phyloP scores from a whole-genome alignment of 2,113 vertebrate species.

The Dasyurus viverrinus region DNA sequence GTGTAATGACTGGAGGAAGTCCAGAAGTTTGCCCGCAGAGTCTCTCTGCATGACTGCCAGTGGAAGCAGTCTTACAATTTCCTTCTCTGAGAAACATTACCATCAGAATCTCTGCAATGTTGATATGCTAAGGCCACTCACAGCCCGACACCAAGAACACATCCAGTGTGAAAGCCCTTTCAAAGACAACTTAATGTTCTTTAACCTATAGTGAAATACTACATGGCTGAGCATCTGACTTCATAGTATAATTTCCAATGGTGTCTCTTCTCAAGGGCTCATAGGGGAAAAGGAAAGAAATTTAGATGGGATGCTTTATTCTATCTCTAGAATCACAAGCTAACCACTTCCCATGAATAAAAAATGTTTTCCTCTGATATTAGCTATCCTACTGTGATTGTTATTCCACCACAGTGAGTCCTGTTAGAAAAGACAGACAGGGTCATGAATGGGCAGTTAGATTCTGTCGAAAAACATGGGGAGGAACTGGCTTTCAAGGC shows the following conservation, averaged over 20 bases:
- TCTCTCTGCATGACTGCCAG: slow-evolving; percentile 79
- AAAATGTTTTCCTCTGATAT: background rate
- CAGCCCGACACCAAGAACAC: slow-evolving; percentile 49
- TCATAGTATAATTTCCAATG: background rate
- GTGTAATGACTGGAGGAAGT: slow-evolving; percentile 85
- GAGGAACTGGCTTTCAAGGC: background rate
- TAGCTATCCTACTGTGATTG: slow-evolving; percentile 23
- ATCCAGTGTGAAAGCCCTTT: slow-evolving; percentile 39
- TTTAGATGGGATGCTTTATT: slow-evolving; percentile 22
- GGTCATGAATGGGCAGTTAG: background rate
- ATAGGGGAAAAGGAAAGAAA: background rate
- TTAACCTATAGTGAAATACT: slow-evolving; percentile 25
- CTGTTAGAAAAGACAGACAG: slow-evolving; percentile 32
- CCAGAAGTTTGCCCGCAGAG: slow-evolving; percentile 84
- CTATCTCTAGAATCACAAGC: slow-evolving; percentile 5
- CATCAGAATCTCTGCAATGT: slow-evolving; percentile 38
- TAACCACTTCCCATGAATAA: background rate
- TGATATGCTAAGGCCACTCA: slow-evolving; percentile 54
- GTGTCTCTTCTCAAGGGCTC: slow-evolving; percentile 34
- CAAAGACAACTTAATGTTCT: slow-evolving; percentile 62
- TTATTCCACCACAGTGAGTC: slow-evolving; percentile 24
- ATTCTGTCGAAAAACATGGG: slow-evolving; percentile 18
- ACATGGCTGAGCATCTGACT: background rate
- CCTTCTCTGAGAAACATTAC: slow-evolving; percentile 73
- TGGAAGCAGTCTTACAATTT: slow-evolving; percentile 78